A percentile compares a stretch with the other conserved stretches of the same genome.
Evolutionary conservation across 2,113 vertebrate genomes (phyloP).

Genomic region (Seriola dumerili): DNA sequence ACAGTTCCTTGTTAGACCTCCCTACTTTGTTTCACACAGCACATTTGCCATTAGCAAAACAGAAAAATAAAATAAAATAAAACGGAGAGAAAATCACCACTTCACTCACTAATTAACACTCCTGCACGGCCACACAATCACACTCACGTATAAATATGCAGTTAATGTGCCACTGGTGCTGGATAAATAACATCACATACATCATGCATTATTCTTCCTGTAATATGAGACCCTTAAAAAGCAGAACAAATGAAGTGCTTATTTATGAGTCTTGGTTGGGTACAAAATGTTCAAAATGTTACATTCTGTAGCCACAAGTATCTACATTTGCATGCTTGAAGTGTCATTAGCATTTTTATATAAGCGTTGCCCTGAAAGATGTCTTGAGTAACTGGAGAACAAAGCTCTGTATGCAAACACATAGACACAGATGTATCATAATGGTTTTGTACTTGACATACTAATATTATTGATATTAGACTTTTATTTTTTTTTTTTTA

Average conservation of each 20-base stretch:
- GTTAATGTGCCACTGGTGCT: slow-evolving; percentile 53
- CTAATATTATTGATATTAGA: not conserved
- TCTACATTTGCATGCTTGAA: slow-evolving; percentile 57
- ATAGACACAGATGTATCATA: not conserved
- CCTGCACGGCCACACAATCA: slow-evolving; percentile 50
- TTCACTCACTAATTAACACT: slow-evolving; percentile 57
- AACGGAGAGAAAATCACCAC: slow-evolving; percentile 45
- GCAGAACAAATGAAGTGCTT: slow-evolving; percentile 61
- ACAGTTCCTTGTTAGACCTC: slow-evolving; percentile 69
- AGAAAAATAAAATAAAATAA: slow-evolving; percentile 6
- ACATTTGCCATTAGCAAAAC: slow-evolving; percentile 56
- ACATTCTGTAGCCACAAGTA: slow-evolving; percentile 40
- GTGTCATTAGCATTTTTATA: slow-evolving; percentile 70
- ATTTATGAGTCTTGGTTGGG: slow-evolving; percentile 34
- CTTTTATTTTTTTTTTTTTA: not conserved
- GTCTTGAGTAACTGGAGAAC: slow-evolving; percentile 30
- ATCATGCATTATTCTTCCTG: slow-evolving; percentile 56
- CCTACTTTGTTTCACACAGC: slow-evolving; percentile 56
- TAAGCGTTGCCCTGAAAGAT: slow-evolving; percentile 49
- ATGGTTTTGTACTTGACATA: slow-evolving; percentile 5
- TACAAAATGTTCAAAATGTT: slow-evolving; percentile 64
- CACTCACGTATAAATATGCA: slow-evolving; percentile 56
- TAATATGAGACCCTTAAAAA: slow-evolving; percentile 46
- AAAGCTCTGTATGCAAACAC: slow-evolving; percentile 28
- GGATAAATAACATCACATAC: slow-evolving; percentile 64